Evolutionary conservation across 2,797 vertebrate genomes (phyloP), one percentile per base, ranked within the genome.

Genomic region (Peromyscus eremicus): DNA sequence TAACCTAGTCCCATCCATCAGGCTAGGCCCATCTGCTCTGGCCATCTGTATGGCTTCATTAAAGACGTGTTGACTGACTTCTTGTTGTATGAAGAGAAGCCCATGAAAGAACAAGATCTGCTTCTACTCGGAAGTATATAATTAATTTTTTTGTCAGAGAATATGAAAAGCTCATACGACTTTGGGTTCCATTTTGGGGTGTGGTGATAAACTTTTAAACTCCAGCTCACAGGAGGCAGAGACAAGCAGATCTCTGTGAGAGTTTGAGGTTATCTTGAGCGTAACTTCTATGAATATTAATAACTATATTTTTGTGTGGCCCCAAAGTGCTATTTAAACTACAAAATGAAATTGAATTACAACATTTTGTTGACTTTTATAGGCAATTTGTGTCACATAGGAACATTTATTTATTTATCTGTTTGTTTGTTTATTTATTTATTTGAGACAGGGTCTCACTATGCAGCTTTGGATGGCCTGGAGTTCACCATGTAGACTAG

Each of bases 321-420:
- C 23, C 68, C n/a, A 92, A 76, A 95, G 6, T 87, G 52, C 52
- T 80, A 52, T 77, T 79, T 92, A 70, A 95, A 96, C 14, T 86
- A 40, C 21, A 87, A 97, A 88, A 80, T 49, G 40, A 32, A 62
- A 91, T 49, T 88, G 92, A 93, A 70, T 46, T 84, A 46, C 64
- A 89, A 66, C 81, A 37, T 75, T 94, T 93, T 11, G 84, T 81
- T 95, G 46, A 46, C 6, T 95, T 81, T 84, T 91, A 66, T 73
- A 68, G 40, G 52, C 66, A 95, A 49, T 81, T 79, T 95, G 40
- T 89, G 68, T 91, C 46, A 85, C 14, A 46, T 60, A 91, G 88
- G 84, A 94, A 70, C 4, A 81, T 8, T n/a, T 70, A 70, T 70
- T n/a, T 70, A 19, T 34, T 66, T 55, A 55, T 55, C 52, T 55